phyloP scores from a whole-genome alignment of 2,888 invertebrate species.

The Heliothis peltigera region DNA sequence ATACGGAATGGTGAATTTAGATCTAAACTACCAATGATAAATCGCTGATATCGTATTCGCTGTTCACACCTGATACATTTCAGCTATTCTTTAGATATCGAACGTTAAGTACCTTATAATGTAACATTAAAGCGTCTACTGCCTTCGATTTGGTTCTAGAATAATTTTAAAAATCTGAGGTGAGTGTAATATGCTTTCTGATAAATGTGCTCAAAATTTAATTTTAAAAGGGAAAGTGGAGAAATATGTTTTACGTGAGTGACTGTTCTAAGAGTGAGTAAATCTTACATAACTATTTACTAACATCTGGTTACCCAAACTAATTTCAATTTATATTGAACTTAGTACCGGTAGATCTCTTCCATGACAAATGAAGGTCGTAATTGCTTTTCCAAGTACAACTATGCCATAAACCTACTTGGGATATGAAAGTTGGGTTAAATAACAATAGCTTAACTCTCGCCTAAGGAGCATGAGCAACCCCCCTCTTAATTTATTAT shows the following conservation, averaged over 20 bases:
- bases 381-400: constrained; percentile 54
- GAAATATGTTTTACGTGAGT: constrained; percentile 39
- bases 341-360: constrained; percentile 35
- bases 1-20: constrained; percentile 19
- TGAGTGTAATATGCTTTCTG: constrained; percentile 1
- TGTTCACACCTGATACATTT: constrained; percentile 20
- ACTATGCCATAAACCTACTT: constrained; percentile 56
- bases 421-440: constrained; percentile 48
- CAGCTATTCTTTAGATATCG: constrained; percentile 20
- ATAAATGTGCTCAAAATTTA: constrained; percentile 35
- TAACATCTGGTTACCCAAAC: constrained; percentile 35
- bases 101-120: constrained; percentile 20
- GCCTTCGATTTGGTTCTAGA: constrained; percentile 10
- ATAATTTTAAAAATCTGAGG: neutral
- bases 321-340: constrained; percentile 42
- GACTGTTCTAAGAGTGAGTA: constrained; percentile 11
- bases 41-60: constrained; percentile 31
- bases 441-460: constrained; percentile 42
- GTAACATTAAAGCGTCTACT: constrained; percentile 19
- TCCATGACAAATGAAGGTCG: constrained; percentile 46
- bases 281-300: constrained; percentile 7
- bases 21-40: constrained; percentile 24
- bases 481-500: constrained; percentile 18
- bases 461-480: constrained; percentile 29
- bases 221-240: constrained; percentile 2